Evolutionary conservation across 2,113 vertebrate species (phyloP), one percentile per base, ranked within the genome.

Genomic region (Eira barbara): DNA sequence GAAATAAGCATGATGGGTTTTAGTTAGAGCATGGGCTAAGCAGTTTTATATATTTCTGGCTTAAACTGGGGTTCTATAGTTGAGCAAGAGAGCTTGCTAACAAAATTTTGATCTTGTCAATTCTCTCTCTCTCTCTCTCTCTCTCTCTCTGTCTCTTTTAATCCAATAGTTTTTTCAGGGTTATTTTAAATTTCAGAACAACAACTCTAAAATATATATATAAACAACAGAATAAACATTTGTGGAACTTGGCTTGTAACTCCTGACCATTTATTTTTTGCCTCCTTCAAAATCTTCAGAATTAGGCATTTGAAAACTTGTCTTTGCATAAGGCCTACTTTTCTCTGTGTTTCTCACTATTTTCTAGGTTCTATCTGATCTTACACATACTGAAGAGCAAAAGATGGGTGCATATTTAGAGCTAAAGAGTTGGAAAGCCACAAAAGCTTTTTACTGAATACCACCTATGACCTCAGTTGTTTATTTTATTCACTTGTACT

Each of bases 231-330:
- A 81, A 85, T 47, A 82, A 76, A 93, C 3, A 73, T 80, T 84
- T 74, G 27, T 80, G 3, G 10, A 94, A 6, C 34, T 63, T 67
- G n/a, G 25, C 23, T 52, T 65, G 3, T 76, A 69, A 71, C 3
- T n/a, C 84, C n/a, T 91, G 7, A 63, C 12, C 6, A 76, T 63
- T 76, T 45, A 63, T 21, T 39, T 82, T 80, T 93, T 31, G 13
- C 34, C 29, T 81, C 21, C n/a, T 76, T 52, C 4, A 49, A 73
- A 36, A 61, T 52, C 59, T 92, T 92, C 67, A 94, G 47, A 78
- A 93, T 88, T 71, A 87, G 14, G 14, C 45, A 87, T 78, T 91
- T 92, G 91, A 78, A 23, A 95, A 92, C 92, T 92, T 96, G 39
- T 92, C 11, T 65, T 86, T 83, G 17, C 92, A 29, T 39, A 49